phyloP scores from a whole-genome alignment of 35 echinoderm and acorn worm genomes.

The Apostichopus californicus region DNA sequence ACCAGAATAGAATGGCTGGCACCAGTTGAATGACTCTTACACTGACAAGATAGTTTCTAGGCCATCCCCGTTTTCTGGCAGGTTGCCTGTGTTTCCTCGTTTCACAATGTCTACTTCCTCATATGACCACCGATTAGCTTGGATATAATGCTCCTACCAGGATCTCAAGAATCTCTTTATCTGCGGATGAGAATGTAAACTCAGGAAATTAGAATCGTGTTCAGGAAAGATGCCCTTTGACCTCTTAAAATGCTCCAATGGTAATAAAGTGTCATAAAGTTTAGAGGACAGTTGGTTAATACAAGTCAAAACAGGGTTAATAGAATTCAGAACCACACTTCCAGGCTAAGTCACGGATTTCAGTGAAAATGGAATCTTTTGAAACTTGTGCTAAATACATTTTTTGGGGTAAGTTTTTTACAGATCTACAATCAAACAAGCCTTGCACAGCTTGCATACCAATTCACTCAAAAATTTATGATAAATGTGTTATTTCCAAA shows the following conservation, averaged over 20 bases:
- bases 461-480: too few relatives aligned
- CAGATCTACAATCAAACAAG: too few relatives aligned
- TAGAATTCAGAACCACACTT: too few relatives aligned
- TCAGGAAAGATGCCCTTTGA: constrained; percentile 24
- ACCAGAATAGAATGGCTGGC: neutral
- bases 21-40: constrained; percentile 15
- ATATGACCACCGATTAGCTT: neutral
- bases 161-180: neutral
- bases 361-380: too few relatives aligned
- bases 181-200: constrained; percentile 30
- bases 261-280: neutral
- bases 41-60: neutral
- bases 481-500: too few relatives aligned
- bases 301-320: too few relatives aligned
- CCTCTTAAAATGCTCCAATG: neutral
- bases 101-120: constrained; percentile 26
- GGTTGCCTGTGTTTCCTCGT: constrained; percentile 30
- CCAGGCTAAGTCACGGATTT: too few relatives aligned
- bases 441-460: too few relatives aligned
- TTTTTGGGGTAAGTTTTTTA: too few relatives aligned
- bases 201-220: constrained; percentile 35
- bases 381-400: too few relatives aligned
- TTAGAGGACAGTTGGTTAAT: too few relatives aligned
- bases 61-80: constrained; percentile 14
- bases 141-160: neutral